Evolutionary conservation across 2,888 invertebrate species (phyloP).

Genomic region (Beris chalybata): DNA sequence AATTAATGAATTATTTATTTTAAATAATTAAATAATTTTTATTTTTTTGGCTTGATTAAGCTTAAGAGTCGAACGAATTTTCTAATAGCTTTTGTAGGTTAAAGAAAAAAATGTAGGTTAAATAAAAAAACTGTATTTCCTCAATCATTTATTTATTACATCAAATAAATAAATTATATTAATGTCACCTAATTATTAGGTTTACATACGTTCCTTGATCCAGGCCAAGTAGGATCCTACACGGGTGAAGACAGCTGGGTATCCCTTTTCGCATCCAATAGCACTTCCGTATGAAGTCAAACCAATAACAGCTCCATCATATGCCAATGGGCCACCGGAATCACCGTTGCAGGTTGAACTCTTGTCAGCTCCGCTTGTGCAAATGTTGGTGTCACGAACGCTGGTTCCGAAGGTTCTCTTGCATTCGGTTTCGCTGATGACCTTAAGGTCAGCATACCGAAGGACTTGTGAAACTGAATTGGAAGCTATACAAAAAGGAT

Average conservation of each 20-base stretch:
- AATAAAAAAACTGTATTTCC: too few relatives aligned
- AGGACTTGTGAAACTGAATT: constrained; percentile 49
- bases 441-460: constrained; percentile 52
- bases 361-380: constrained; percentile 52
- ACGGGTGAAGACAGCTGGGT: constrained; percentile 33
- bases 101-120: too few relatives aligned
- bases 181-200: too few relatives aligned
- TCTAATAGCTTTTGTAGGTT: too few relatives aligned
- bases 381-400: constrained; percentile 55
- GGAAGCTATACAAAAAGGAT: constrained; percentile 32
- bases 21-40: too few relatives aligned
- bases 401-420: constrained; percentile 53
- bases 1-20: too few relatives aligned
- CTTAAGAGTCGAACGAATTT: too few relatives aligned
- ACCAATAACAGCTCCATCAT: constrained; percentile 42
- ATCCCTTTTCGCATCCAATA: constrained; percentile 46
- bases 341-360: constrained; percentile 58
- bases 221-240: constrained; percentile 27
- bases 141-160: too few relatives aligned
- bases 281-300: constrained; percentile 50
- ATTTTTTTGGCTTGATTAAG: too few relatives aligned
- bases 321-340: constrained; percentile 51
- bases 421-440: constrained; percentile 54
- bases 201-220: constrained; percentile 25
- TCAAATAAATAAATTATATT: too few relatives aligned